phyloP scores from a whole-genome alignment of 2,113 vertebrate species.

The Tinamus guttatus region DNA sequence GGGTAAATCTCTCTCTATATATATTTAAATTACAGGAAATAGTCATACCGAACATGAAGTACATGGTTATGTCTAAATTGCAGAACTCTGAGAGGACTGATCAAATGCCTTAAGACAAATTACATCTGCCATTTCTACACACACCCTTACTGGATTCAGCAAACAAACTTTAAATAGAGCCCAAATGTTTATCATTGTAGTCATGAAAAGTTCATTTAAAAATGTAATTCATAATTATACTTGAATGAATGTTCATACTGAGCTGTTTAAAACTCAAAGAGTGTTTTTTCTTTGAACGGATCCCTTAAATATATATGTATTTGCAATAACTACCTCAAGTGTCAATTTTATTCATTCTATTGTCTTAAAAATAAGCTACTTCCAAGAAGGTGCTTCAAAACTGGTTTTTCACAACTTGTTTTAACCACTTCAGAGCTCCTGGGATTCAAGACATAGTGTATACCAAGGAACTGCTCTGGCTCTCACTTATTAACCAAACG shows the following conservation, averaged over 20 bases:
- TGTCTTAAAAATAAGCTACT: background rate
- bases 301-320: background rate
- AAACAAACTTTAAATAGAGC: background rate
- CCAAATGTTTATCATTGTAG: background rate
- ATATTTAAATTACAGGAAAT: background rate
- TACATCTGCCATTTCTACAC: background rate
- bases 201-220: background rate
- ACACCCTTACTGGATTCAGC: background rate
- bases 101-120: slow-evolving; percentile 21
- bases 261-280: slow-evolving; percentile 27
- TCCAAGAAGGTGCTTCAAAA: background rate
- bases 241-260: background rate
- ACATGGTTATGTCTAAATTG: background rate
- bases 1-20: background rate
- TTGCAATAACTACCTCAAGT: slow-evolving; percentile 1
- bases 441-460: background rate
- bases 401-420: background rate
- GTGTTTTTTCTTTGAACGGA: background rate
- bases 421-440: background rate
- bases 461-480: background rate
- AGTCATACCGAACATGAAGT: background rate
- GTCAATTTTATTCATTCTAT: background rate
- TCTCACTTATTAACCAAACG: background rate
- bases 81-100: background rate
- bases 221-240: slow-evolving; percentile 10